Evolutionary conservation across 2,797 vertebrate species (phyloP).

Genomic region (Sebastes reedi): DNA sequence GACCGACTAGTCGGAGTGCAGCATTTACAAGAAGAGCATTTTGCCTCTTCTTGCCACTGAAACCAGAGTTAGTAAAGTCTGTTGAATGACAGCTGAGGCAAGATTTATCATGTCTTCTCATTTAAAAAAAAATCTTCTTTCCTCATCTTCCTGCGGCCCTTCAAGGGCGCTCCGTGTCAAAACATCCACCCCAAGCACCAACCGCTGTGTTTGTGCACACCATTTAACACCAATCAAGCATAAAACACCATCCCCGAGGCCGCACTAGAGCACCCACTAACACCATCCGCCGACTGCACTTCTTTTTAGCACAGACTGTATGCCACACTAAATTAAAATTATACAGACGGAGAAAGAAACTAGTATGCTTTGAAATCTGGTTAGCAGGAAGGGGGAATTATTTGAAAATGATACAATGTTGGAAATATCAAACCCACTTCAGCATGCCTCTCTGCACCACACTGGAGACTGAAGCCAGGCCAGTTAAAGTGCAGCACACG

Average conservation of each 20-base stretch:
- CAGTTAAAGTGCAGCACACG: not conserved
- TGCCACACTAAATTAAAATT: constrained; percentile 54
- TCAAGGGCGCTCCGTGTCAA: constrained; percentile 47
- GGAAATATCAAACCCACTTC: constrained; percentile 38
- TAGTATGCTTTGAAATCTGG: constrained; percentile 41
- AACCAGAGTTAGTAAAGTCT: constrained; percentile 3
- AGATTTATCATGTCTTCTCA: constrained; percentile 11
- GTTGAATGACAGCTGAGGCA: constrained; percentile 9
- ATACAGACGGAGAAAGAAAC: constrained; percentile 23
- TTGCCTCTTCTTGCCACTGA: not conserved
- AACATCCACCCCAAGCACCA: constrained; percentile 46
- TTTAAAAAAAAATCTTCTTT: constrained; percentile 8
- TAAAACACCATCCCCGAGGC: constrained; percentile 66
- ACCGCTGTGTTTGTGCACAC: constrained; percentile 55
- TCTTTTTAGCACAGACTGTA: constrained; percentile 19
- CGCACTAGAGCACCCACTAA: constrained; percentile 42
- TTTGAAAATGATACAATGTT: constrained; percentile 52
- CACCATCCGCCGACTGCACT: constrained; percentile 21
- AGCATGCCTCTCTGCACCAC: constrained; percentile 39
- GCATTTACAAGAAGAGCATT: not conserved
- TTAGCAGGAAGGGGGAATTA: constrained; percentile 40
- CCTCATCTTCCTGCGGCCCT: constrained; percentile 34
- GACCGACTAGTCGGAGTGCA: not conserved
- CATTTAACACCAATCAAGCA: constrained; percentile 72
- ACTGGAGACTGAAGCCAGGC: constrained; percentile 9